phyloP scores from a whole-genome alignment of 2,888 invertebrate species.

The Allolobophora icterica region DNA sequence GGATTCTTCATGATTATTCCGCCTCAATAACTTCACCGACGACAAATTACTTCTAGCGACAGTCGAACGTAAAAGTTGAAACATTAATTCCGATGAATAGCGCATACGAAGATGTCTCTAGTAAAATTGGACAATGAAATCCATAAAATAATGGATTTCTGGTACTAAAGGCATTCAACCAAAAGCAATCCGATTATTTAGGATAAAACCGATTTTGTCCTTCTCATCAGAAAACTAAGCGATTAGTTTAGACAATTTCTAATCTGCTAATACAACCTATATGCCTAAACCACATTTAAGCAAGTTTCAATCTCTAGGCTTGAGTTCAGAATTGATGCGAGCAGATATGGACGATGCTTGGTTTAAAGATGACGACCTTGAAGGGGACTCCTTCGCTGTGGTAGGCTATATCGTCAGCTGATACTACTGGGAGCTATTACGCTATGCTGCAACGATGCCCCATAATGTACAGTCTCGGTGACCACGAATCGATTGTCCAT shows the following conservation, averaged over 20 bases:
- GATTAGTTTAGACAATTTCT: background rate
- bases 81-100: background rate
- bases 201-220: background rate
- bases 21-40: background rate
- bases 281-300: background rate
- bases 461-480: background rate
- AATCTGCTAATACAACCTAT: background rate
- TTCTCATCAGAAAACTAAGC: background rate
- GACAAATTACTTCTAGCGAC: background rate
- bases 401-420: background rate
- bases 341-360: background rate
- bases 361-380: background rate
- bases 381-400: background rate
- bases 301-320: background rate
- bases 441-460: background rate
- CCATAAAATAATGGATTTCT: background rate
- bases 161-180: background rate
- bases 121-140: background rate
- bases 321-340: background rate
- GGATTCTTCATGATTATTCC: background rate
- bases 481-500: background rate
- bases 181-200: background rate
- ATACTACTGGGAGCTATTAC: background rate
- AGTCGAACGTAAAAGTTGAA: background rate
- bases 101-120: background rate